Evolutionary conservation across 2,888 invertebrate genomes (phyloP).

Genomic region (Eucera pruinosa): DNA sequence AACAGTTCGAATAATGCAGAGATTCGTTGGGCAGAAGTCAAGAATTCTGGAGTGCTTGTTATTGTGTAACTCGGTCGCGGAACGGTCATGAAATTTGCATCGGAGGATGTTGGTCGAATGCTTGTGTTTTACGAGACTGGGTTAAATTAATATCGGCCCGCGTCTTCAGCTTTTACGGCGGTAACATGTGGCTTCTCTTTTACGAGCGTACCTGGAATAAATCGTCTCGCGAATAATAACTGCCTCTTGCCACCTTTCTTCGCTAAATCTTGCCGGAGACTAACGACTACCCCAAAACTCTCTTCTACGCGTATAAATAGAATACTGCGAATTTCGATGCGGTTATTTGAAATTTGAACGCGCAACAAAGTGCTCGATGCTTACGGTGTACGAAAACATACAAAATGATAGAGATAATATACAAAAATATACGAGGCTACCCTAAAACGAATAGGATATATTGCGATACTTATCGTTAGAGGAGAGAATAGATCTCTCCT

Average conservation of each 20-base stretch:
- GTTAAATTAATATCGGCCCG: conserved; percentile 37
- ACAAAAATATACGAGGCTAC: no score
- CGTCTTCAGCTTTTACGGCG: conserved; percentile 13
- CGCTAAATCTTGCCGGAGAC: not conserved
- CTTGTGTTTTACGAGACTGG: conserved; percentile 22
- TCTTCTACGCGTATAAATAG: no score
- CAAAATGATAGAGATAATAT: no score
- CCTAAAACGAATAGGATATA: no score
- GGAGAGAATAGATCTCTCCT: no score
- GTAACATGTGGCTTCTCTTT: conserved; percentile 18
- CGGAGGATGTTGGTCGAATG: not conserved
- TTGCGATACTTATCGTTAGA: no score
- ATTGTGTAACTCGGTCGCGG: not conserved
- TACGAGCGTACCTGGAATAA: conserved; percentile 20
- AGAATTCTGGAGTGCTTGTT: not conserved
- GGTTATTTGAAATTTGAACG: no score
- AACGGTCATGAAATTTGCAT: not conserved
- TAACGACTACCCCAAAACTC: not conserved
- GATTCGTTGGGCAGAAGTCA: not conserved
- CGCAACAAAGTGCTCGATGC: no score
- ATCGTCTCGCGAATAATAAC: conserved; percentile 20
- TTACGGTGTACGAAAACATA: no score
- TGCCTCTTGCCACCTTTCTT: not conserved
- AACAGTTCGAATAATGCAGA: no score
- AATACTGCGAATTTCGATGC: no score